Conservation (phyloP, 1,140 invertebrate species). For the Nebria ingens region DNA sequence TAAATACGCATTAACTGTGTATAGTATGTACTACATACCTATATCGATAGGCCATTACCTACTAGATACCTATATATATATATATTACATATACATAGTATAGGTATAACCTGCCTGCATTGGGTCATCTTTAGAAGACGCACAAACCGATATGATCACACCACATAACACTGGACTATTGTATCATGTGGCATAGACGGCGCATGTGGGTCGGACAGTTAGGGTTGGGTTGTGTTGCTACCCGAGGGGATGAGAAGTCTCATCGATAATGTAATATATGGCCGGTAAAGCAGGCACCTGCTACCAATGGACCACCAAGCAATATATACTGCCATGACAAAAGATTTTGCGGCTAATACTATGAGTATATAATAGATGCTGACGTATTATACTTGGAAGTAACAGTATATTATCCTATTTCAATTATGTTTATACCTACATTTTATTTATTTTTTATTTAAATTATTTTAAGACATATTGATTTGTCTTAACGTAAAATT, state of each 20-base stretch:
- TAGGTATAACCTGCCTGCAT: no score
- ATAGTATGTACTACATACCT: no score
- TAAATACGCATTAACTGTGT: slow-evolving; percentile 6
- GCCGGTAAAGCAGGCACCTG: neutral
- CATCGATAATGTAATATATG: neutral
- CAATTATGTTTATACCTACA: no score
- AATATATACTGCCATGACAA: no score
- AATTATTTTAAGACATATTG: no score
- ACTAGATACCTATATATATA: neutral
- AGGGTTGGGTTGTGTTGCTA: neutral
- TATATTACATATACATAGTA: no score
- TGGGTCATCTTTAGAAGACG: slow-evolving; percentile 1
- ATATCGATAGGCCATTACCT: neutral
- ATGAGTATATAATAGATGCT: no score
- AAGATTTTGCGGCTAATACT: no score
- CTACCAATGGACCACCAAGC: neutral
- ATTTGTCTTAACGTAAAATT: no score
- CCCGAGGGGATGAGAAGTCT: neutral
- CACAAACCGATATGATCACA: neutral
- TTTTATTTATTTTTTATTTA: no score
- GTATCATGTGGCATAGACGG: neutral
- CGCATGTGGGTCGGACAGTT: neutral
- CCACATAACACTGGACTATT: neutral
- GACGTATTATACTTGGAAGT: no score
- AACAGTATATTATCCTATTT: no score